A percentile compares a stretch with the other conserved stretches of the same genome.
These are phyloP conservation scores for Lepilemur ruficaudatus DNA, from an alignment of 2,797 vertebrate species.

Conservation along the genomic window DNA sequence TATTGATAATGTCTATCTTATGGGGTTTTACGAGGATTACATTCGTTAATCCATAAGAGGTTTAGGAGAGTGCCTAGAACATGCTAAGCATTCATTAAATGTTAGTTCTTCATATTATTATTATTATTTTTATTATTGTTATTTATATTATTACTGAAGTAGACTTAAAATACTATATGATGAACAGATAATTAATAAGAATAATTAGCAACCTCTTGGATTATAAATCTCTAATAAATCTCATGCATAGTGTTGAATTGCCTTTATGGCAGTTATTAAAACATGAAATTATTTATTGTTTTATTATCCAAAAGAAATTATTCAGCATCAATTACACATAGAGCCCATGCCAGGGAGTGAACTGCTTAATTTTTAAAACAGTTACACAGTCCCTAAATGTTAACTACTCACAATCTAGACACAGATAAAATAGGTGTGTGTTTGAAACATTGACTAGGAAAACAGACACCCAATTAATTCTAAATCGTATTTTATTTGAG, in stretches of 20 bases:
- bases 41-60: not conserved
- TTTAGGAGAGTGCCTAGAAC: not conserved
- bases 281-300: not conserved
- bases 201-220: not conserved
- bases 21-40: not conserved
- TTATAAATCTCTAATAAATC: not conserved
- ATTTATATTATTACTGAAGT: not conserved
- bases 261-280: not conserved
- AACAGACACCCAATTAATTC: not conserved
- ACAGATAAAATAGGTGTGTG: not conserved
- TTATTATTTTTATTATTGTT: not conserved
- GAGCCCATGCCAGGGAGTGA: not conserved
- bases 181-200: not conserved
- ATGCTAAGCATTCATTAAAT: not conserved
- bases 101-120: not conserved
- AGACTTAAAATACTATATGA: not conserved
- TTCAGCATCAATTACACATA: not conserved
- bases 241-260: not conserved
- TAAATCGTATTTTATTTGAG: not conserved
- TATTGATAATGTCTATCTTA: not conserved
- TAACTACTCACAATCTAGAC: not conserved
- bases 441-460: conserved; percentile 13
- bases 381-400: not conserved
- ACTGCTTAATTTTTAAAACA: not conserved
- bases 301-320: not conserved